A percentile compares a stretch with the other conserved stretches of the same genome.
Conservation (phyloP, 2,888 invertebrate species). For the Siphonodentalium dalli region DNA sequence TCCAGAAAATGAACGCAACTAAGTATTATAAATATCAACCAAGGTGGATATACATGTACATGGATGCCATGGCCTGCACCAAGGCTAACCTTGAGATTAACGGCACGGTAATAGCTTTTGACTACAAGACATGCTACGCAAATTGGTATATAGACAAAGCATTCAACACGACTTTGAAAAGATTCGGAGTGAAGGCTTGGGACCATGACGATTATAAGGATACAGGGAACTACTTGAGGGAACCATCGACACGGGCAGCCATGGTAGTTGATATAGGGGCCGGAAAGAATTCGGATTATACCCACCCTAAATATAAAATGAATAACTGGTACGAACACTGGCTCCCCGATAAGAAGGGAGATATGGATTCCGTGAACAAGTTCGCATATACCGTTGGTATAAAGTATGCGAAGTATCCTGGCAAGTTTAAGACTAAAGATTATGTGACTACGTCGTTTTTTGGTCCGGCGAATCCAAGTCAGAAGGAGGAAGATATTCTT, state of each 20-base stretch:
- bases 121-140: conserved; percentile 90
- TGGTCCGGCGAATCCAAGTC: conserved; percentile 53
- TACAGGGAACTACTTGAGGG: conserved; percentile 90
- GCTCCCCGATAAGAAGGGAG: conserved; percentile 19
- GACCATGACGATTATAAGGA: conserved; percentile 70
- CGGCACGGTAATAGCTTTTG: conserved; percentile 88
- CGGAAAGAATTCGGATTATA: conserved; percentile 90
- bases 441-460: conserved; percentile 45
- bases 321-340: conserved; percentile 21
- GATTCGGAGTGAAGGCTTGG: conserved; percentile 91
- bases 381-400: conserved; percentile 49
- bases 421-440: conserved; percentile 41
- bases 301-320: conserved; percentile 57
- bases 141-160: no score
- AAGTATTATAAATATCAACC: conserved; percentile 83
- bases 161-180: conserved; percentile 93
- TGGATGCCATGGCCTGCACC: conserved; percentile 92
- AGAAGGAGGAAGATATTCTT: conserved; percentile 31
- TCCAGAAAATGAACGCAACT: conserved; percentile 42
- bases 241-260: conserved; percentile 91
- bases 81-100: conserved; percentile 84
- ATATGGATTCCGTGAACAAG: conserved; percentile 57
- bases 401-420: conserved; percentile 53
- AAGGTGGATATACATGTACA: conserved; percentile 96
- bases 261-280: conserved; percentile 68